Conservation (phyloP, 2,113 vertebrate genomes). For the Myrmophylax atrothorax region DNA sequence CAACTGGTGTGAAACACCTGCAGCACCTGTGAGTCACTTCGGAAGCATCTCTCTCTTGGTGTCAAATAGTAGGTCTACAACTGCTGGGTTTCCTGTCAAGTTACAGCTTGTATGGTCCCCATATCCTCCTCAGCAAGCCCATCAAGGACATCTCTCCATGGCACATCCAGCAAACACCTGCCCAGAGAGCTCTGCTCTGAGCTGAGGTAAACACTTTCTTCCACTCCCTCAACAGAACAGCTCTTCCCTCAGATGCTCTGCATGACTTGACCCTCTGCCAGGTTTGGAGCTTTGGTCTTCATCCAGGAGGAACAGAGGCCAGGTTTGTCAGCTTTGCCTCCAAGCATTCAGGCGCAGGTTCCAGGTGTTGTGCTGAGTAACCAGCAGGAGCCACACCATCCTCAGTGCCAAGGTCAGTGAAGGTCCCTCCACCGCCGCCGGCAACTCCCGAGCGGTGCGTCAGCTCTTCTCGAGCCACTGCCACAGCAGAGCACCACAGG, state of each 20-base stretch:
- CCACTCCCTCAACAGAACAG: neutral
- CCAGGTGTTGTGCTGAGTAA: slow-evolving; percentile 21
- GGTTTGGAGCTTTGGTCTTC: slow-evolving; percentile 14
- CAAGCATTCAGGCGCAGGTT: neutral
- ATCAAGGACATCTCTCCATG: neutral
- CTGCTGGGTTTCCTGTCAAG: neutral
- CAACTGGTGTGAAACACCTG: neutral
- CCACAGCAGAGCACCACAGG: neutral
- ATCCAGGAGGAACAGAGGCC: slow-evolving; percentile 30
- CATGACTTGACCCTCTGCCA: slow-evolving; percentile 26
- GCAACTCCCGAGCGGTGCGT: fast-evolving
- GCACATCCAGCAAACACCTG: neutral
- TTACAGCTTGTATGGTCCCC: neutral
- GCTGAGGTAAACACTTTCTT: neutral
- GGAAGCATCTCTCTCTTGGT: neutral
- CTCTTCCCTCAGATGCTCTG: slow-evolving; percentile 15
- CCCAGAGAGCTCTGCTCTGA: neutral
- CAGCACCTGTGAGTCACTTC: neutral
- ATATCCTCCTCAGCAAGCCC: neutral
- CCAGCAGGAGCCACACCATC: neutral
- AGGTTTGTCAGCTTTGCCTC: neutral
- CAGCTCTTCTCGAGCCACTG: neutral
- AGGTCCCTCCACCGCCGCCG: fast-evolving
- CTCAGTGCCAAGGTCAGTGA: neutral
- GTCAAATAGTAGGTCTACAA: neutral